These are phyloP conservation scores for Oenanthe oenanthe DNA, from an alignment of 2,113 vertebrate species.

Conservation along the genomic window DNA sequence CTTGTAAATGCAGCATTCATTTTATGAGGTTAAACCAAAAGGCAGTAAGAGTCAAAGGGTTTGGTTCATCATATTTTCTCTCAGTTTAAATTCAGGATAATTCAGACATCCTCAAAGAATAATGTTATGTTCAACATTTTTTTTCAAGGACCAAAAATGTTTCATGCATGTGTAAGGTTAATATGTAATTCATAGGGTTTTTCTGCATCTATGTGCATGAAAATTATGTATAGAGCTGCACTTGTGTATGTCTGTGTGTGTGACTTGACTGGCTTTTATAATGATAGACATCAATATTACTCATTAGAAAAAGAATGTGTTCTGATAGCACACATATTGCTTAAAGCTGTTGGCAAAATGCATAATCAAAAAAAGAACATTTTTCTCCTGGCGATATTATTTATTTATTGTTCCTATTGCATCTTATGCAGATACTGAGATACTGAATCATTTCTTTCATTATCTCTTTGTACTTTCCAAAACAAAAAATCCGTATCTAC, in stretches of 20 bases:
- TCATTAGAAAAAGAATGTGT: neutral
- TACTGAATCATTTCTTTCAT: constrained; percentile 12
- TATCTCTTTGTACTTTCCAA: neutral
- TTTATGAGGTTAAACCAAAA: neutral
- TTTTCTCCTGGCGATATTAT: neutral
- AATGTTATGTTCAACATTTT: neutral
- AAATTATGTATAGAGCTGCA: neutral
- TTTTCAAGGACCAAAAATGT: neutral
- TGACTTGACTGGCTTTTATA: neutral
- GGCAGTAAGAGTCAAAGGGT: neutral
- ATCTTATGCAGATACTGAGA: neutral
- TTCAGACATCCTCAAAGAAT: neutral
- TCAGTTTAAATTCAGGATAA: neutral
- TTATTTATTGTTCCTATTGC: constrained; percentile 12
- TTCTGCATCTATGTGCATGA: neutral
- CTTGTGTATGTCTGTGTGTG: neutral
- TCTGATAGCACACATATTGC: neutral
- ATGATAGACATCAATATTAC: neutral
- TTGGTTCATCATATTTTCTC: neutral
- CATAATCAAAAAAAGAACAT: neutral
- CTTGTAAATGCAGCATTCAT: neutral
- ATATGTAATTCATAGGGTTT: neutral
- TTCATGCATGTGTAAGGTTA: neutral
- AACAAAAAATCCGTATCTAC: neutral
- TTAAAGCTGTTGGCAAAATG: constrained; percentile 3